Evolutionary conservation across 2,113 vertebrate genomes (phyloP).

Genomic region (Gymnogyps californianus): DNA sequence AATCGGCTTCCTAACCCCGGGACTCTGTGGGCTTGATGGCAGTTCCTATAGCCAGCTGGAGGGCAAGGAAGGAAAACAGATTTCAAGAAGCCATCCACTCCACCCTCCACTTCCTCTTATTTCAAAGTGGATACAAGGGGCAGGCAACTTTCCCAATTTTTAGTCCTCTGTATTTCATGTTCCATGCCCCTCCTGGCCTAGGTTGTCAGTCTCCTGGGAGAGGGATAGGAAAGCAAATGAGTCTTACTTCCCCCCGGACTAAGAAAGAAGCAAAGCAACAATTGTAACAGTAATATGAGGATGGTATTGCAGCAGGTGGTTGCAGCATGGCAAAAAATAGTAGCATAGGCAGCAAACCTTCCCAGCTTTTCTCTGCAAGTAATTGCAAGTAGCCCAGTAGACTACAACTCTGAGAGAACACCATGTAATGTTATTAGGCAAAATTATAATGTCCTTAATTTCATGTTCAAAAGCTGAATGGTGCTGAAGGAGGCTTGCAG

Average conservation of each 20-base stretch:
- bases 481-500: background rate
- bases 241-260: background rate
- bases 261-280: background rate
- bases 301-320: constrained; percentile 2
- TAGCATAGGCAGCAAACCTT: background rate
- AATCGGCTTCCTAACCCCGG: background rate
- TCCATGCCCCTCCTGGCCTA: background rate
- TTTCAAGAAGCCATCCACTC: background rate
- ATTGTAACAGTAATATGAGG: background rate
- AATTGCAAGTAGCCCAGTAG: background rate
- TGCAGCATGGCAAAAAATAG: background rate
- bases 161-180: background rate
- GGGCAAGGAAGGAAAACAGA: background rate
- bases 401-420: background rate
- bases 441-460: constrained; percentile 1
- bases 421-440: background rate
- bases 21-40: background rate
- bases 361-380: background rate
- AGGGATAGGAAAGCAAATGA: background rate
- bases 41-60: background rate
- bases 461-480: background rate
- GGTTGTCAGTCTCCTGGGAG: background rate
- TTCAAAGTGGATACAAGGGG: background rate
- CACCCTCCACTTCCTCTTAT: background rate
- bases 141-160: background rate